Conservation (phyloP, 2,888 invertebrate species). For the Liopterus haemorrhoidalis region DNA sequence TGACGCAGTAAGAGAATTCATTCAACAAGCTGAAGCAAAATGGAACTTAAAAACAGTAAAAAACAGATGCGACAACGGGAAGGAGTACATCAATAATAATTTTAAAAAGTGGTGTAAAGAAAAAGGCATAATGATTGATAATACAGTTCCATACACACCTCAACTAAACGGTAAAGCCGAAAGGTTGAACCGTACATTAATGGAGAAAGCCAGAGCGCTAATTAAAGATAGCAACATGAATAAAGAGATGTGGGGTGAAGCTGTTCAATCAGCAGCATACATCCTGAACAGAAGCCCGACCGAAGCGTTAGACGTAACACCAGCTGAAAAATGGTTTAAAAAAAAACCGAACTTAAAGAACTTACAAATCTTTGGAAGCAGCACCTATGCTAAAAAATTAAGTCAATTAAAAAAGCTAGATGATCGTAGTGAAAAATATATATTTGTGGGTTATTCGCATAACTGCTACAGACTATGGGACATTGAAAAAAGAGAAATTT, state of each 20-base stretch:
- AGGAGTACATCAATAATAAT: constrained; percentile 11
- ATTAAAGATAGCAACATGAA: constrained; percentile 27
- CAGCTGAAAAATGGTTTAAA: constrained; percentile 30
- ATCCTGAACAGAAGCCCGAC: constrained; percentile 28
- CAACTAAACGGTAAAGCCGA: constrained; percentile 32
- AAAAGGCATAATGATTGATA: constrained; percentile 2
- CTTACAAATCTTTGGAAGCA: constrained; percentile 30
- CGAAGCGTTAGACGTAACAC: constrained; percentile 24
- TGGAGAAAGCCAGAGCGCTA: constrained; percentile 29
- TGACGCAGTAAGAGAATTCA: constrained; percentile 6
- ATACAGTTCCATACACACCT: constrained; percentile 27
- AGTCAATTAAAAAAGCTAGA: constrained; percentile 28
- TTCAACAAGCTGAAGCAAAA: constrained; percentile 10
- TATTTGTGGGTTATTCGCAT: constrained; percentile 30
- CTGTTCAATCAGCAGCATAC: constrained; percentile 24
- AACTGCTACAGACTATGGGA: constrained; percentile 12
- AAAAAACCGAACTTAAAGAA: constrained; percentile 30
- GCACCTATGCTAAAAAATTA: constrained; percentile 26
- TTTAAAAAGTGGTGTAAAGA: constrained; percentile 4
- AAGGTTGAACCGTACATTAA: constrained; percentile 28
- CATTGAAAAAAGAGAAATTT: constrained; percentile 3
- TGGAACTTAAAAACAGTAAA: constrained; percentile 13
- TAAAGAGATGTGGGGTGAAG: constrained; percentile 32
- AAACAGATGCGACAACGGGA: constrained; percentile 10
- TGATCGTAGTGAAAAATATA: constrained; percentile 22